Percentiles rank a stretch among this genome's conserved stretches.
phyloP scores from a whole-genome alignment of 2,888 invertebrate species.

The Macaria notata region DNA sequence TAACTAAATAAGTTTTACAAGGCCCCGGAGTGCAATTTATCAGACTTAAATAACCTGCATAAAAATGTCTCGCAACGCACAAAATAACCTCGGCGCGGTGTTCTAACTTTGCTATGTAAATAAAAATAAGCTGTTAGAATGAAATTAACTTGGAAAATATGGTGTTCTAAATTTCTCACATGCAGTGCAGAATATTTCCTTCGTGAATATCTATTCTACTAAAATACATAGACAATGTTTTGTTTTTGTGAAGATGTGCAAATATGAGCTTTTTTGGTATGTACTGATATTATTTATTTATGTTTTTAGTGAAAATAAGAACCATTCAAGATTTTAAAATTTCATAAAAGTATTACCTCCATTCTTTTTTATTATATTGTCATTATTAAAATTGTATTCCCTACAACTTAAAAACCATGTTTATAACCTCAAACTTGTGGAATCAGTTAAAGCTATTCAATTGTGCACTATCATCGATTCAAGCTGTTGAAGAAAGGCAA shows the following conservation, averaged over 20 bases:
- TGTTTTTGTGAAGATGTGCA: too few species aligned
- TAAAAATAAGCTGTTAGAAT: slow-evolving; percentile 2
- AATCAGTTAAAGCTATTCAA: too few species aligned
- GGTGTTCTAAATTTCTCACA: neutral
- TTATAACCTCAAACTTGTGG: too few species aligned
- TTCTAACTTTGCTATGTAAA: slow-evolving; percentile 5
- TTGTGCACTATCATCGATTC: neutral
- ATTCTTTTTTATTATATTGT: too few species aligned
- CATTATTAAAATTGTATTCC: too few species aligned
- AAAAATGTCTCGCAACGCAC: slow-evolving; percentile 13
- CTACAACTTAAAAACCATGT: too few species aligned
- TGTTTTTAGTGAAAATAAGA: too few species aligned
- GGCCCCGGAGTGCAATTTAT: slow-evolving; percentile 12
- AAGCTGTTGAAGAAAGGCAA: neutral
- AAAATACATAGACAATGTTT: too few species aligned
- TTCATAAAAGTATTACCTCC: too few species aligned
- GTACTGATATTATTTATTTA: too few species aligned
- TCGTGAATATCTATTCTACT: neutral
- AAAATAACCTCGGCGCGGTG: slow-evolving; percentile 5
- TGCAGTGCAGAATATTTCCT: neutral
- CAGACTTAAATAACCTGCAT: slow-evolving; percentile 4
- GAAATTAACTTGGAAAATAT: slow-evolving; percentile 8
- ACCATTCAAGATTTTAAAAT: too few species aligned
- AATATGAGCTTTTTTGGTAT: too few species aligned
- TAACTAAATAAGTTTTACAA: neutral